Percentiles rank a stretch among this genome's conserved stretches.
Evolutionary conservation across 2,888 invertebrate species (phyloP).

Genomic region (Apotomis betuletana): DNA sequence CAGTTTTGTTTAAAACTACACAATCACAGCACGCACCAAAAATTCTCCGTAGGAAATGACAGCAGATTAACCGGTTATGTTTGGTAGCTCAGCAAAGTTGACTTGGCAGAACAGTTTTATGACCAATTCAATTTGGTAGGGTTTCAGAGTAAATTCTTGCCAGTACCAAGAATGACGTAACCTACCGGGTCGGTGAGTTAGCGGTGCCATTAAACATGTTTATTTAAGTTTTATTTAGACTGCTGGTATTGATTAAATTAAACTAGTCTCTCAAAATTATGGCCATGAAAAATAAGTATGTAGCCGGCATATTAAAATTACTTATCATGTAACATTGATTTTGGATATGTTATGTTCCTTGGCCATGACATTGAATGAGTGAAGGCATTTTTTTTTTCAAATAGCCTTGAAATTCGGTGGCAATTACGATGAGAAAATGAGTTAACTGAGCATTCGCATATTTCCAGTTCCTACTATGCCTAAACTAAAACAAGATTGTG

Average conservation of each 20-base stretch:
- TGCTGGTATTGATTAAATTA: conserved; percentile 17
- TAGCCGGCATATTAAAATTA: not conserved
- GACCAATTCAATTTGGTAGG: conserved; percentile 54
- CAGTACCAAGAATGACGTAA: conserved; percentile 73
- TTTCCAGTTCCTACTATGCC: not conserved
- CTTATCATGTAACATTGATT: not conserved
- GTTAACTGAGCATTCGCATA: conserved; percentile 7
- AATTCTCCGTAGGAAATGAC: conserved; percentile 61
- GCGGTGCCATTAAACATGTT: conserved; percentile 36
- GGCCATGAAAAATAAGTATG: not conserved
- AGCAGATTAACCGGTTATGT: conserved; percentile 48
- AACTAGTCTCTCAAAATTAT: conserved; percentile 14
- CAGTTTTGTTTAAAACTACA: conserved; percentile 34
- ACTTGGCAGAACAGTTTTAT: conserved; percentile 23
- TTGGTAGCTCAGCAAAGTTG: conserved; percentile 42
- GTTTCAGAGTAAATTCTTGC: conserved; percentile 62
- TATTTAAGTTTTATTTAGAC: conserved; percentile 30
- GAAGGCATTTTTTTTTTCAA: not conserved
- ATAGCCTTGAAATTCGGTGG: conserved; percentile 23
- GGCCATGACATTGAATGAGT: not conserved
- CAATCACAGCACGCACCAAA: conserved; percentile 52
- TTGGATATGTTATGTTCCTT: not conserved
- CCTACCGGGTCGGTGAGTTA: conserved; percentile 42
- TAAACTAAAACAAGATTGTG: too few relatives aligned
- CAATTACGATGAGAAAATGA: conserved; percentile 10